Evolutionary conservation across 64 coral and sea anemone genomes (phyloP), one percentile per base, ranked within the genome.

Genomic region (Pachyseris speciosa): DNA sequence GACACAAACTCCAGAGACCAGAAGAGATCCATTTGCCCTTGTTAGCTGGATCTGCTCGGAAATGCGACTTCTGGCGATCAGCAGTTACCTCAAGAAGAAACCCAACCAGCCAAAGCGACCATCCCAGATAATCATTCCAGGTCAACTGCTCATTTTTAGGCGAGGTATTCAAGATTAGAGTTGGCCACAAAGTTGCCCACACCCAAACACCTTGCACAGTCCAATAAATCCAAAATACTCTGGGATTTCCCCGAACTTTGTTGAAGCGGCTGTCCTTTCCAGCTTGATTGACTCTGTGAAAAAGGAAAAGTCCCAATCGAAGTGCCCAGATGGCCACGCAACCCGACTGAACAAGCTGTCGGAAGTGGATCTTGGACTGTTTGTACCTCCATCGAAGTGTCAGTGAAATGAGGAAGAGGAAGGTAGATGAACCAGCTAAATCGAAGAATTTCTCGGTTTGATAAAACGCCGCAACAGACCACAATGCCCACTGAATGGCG

Each of bases 361-460:
- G 94, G 52, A 90, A 12, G 41, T 90, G 49, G 42, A 93, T 52
- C 20, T 31, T 2, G 32, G 47, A 30, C 3, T n/a, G 86, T 10
- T 36, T 72, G 25, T 86, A 45, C 13, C 26, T 37, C 73, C 84
- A 90, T 28, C 69, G 75, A 7, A 99, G 67, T 0, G 90, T 75
- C 64, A 83, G 90, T 94, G 76, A 95, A 5, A 81, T 60, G 6
- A 99, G 73, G 24, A 95, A 71, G 32, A 99, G 65, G 81, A 95
- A 95, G 0, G 97, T 99, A 9, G 86, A 91, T 1, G 90, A 95
- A 1, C 97, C 94, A 13, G 93, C 72, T 4, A 99, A 74, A 69
- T 99, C 97, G 66, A 81, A 99, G 50, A 99, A 99, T 43, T 90
- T 99, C 84, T 99, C 97, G 0, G 97, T 99, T 86, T 95, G 79